Conservation (phyloP, 2,888 invertebrate species). For the Nymphalis urticae region DNA sequence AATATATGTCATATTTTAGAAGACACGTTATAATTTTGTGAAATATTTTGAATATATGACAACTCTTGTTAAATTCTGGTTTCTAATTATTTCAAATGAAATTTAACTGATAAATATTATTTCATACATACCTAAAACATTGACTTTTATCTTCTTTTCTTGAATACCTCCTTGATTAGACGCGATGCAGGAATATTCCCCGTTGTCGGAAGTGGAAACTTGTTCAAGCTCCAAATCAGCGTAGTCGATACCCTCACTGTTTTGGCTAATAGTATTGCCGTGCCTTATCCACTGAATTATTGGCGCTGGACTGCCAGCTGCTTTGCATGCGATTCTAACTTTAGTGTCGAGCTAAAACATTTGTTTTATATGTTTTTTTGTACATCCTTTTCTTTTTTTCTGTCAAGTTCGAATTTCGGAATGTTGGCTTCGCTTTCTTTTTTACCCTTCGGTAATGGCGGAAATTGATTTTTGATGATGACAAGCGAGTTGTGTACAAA, state of each 20-base stretch:
- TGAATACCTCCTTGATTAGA: conserved; percentile 78
- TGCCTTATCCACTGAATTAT: conserved; percentile 82
- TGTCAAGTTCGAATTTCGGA: no score
- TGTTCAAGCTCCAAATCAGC: conserved; percentile 59
- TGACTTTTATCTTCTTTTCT: conserved; percentile 59
- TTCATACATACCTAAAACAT: conserved; percentile 62
- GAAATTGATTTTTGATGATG: background rate
- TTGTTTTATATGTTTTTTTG: no score
- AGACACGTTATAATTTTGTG: no score
- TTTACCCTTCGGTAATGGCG: no score
- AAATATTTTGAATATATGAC: no score
- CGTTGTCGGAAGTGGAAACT: conserved; percentile 56
- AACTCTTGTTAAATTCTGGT: no score
- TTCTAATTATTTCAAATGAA: no score
- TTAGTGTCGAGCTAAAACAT: conserved; percentile 53
- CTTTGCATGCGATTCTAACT: conserved; percentile 73
- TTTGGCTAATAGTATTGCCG: conserved; percentile 55
- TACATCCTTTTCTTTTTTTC: no score
- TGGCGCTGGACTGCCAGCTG: conserved; percentile 81
- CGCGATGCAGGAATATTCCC: conserved; percentile 81
- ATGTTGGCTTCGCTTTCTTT: no score
- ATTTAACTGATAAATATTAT: no score
- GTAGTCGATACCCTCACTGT: conserved; percentile 50
- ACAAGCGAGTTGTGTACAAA: background rate
- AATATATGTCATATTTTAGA: background rate